Base-by-base conservation (phyloP, 2,797 vertebrate species). In the Falco cherrug region DNA sequence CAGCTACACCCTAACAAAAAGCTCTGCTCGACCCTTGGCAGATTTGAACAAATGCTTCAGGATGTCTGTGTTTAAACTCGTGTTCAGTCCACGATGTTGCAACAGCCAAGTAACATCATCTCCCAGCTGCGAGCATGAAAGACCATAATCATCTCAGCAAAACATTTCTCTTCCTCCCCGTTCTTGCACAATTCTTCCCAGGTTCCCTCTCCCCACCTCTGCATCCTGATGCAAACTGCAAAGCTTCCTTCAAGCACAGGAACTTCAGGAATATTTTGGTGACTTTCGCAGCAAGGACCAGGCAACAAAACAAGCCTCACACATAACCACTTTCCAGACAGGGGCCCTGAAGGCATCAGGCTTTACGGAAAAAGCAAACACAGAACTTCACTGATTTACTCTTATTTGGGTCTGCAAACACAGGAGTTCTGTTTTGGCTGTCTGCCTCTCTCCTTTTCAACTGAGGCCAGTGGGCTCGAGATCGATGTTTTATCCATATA, bases 131-230 rank as follows among this genome's bases (percentile, higher is more conserved):
- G 13, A 91, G 70, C 81, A 22, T 8, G 50, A 77, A 61, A 87
- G 81, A 51, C 78, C 84, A 20, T 2, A 84, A 89, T 15, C 51
- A 80, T 43, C 87, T 35, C 59, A 81, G 77, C 59, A 90, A 84
- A 95, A 90, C 77, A 79, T 37, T 84, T 24, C 43, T 39, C 13
- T 4, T 87, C 76, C 83, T 74, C 80, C 18, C 64, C 0, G 4
- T 29, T 63, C 71, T 89, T 95, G 87, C 91, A 59, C 84, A 94
- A 93, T n/a, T 56, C n/a, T 22, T 91, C 59, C 41, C 11, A 12
- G 16, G 43, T 87, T 51, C 70, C 47, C 51, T 57, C 84, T 82
- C 65, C 54, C 67, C 6, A 7, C 13, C 69, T 48, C 83, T 25
- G 69, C 50, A 51, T 35, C 91, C 45, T 48, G 1, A 1, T 90